phyloP scores from a whole-genome alignment of 2,797 vertebrate species.

The Pangasius djambal region DNA sequence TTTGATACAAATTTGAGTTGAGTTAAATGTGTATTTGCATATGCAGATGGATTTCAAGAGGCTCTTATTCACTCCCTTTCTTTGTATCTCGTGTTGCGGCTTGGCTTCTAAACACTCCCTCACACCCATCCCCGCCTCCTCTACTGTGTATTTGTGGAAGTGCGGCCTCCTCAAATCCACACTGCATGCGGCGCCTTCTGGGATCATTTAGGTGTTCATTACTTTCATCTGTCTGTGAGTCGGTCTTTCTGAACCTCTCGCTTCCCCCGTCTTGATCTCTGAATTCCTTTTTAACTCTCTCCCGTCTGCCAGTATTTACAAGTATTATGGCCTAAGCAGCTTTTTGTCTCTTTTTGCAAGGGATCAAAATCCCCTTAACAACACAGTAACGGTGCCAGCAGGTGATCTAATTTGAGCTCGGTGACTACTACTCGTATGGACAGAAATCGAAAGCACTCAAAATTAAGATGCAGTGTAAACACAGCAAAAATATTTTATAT shows the following conservation, averaged over 20 bases:
- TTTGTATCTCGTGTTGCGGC: constrained; percentile 3
- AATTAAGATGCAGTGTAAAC: not conserved
- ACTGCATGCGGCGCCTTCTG: not conserved
- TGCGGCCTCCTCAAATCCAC: constrained; percentile 3
- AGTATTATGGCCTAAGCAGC: constrained; percentile 19
- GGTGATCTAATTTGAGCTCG: constrained; percentile 48
- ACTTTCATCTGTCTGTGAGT: constrained; percentile 26
- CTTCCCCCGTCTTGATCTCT: constrained; percentile 13
- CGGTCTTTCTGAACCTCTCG: constrained; percentile 9
- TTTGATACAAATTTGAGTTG: constrained; percentile 18
- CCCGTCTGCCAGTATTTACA: constrained; percentile 2
- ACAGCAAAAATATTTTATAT: not conserved
- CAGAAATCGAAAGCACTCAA: not conserved
- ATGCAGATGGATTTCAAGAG: constrained; percentile 33
- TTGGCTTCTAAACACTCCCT: not conserved
- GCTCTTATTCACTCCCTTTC: constrained; percentile 11
- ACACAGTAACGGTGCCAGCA: constrained; percentile 51
- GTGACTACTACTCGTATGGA: constrained; percentile 24
- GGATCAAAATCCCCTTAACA: constrained; percentile 54
- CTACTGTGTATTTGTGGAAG: constrained; percentile 19
- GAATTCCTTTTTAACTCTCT: constrained; percentile 17
- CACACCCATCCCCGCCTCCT: not conserved
- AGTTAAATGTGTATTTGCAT: constrained; percentile 35
- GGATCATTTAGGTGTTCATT: constrained; percentile 34
- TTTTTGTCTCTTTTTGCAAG: constrained; percentile 51